Evolutionary conservation across 2,888 invertebrate species (phyloP).

Genomic region (Nephrotoma guestfalica): DNA sequence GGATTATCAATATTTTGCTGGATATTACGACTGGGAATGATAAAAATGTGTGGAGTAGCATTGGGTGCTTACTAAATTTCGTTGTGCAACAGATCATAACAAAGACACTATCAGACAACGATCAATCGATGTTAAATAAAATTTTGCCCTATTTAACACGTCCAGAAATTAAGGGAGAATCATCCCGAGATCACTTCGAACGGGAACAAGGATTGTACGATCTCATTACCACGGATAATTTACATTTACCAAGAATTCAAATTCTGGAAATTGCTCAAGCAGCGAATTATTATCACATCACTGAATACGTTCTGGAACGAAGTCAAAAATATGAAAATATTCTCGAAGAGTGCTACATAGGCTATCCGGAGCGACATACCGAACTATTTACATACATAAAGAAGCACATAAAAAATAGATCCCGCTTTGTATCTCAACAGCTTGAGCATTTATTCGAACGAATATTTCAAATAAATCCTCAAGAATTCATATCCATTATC

Average conservation of each 20-base stretch:
- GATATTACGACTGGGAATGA: slow-evolving; percentile 55
- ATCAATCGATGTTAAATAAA: slow-evolving; percentile 39
- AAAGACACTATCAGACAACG: slow-evolving; percentile 28
- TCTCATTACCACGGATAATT: slow-evolving; percentile 44
- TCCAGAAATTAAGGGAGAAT: slow-evolving; percentile 28
- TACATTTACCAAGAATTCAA: slow-evolving; percentile 40
- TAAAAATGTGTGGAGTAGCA: slow-evolving; percentile 42
- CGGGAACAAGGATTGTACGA: slow-evolving; percentile 60
- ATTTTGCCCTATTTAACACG: slow-evolving; percentile 44
- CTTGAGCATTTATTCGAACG: slow-evolving; percentile 33
- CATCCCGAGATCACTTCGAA: slow-evolving; percentile 42
- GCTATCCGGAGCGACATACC: slow-evolving; percentile 43
- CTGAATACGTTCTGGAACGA: slow-evolving; percentile 51
- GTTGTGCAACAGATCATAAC: slow-evolving; percentile 47
- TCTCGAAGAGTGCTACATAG: slow-evolving; percentile 47
- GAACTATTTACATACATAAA: slow-evolving; percentile 45
- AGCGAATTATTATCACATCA: slow-evolving; percentile 54
- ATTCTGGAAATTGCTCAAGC: slow-evolving; percentile 45
- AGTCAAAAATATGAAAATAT: slow-evolving; percentile 37
- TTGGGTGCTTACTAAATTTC: slow-evolving; percentile 49
- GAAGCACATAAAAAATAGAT: slow-evolving; percentile 29
- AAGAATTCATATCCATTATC: slow-evolving; percentile 46
- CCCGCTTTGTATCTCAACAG: slow-evolving; percentile 34
- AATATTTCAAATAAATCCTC: slow-evolving; percentile 43
- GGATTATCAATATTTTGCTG: slow-evolving; percentile 63